Base-by-base conservation (phyloP, 2,888 invertebrate species). In the Xiphydria camelus region DNA sequence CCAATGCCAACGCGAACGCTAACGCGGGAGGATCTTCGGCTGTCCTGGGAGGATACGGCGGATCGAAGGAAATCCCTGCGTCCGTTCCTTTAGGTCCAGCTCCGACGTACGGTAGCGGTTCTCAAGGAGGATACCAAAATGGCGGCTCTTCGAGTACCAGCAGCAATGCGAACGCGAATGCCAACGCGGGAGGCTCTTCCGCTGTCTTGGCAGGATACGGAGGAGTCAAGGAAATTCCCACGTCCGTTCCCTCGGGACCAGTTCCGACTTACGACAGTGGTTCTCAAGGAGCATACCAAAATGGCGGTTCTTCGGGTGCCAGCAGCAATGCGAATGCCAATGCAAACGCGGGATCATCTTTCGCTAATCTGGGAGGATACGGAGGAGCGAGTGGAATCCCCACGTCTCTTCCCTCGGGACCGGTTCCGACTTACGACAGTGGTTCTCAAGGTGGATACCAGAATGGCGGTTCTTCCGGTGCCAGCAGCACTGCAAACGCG, bases 1-100 rank as follows among this genome's bases (percentile, higher is more conserved):
- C 26, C 3, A 45, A 43, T 22, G 41, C 51, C 9, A 41, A 39
- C 34, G 36, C 46, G 1, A 54, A 42, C n/a, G 56, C 56, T 12
- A 44, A 29, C 17, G 38, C 38, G n/a, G 37, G 22, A 7, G 15
- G 10, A 17, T 10, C 34, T 9, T 7, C 18, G 3, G 17, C 34
- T 10, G 34, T 18, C 5, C 15, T 34, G 3, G 34, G 15, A 34
- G 32, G 36, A 17, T 22, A 12, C 14, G 51, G 49, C 23, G 17
- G 5, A 18, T 10, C n/a, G 15, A 17, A 18, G 6, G 7, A 4
- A 17, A 17, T 33, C 9, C 17, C 18, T 15, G 6, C 9, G 5
- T 33, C 9, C 10, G 6, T 18, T 34, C 34, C 17, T n/a, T 1
- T n/a, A n/a, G 18, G 15, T 9, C 9, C 0, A 3, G 18, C 9